phyloP scores from a whole-genome alignment of 2,888 invertebrate genomes.

The Aphodius granarius region DNA sequence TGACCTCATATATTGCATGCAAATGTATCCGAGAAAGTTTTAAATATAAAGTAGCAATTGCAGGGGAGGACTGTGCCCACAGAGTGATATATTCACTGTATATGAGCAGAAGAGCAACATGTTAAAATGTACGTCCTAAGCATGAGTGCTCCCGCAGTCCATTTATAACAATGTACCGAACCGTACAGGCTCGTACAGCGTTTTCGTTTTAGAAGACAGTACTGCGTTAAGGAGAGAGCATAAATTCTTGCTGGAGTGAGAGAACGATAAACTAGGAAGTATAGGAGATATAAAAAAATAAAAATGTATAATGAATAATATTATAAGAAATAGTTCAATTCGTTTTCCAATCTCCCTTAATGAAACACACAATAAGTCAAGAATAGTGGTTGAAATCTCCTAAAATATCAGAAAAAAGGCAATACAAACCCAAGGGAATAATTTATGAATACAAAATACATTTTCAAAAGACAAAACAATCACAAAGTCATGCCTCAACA shows the following conservation, averaged over 20 bases:
- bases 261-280: not conserved
- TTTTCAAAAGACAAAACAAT: too few relatives aligned
- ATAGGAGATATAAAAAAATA: not conserved
- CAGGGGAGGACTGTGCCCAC: not conserved
- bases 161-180: not conserved
- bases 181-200: too few relatives aligned
- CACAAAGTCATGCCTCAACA: too few relatives aligned
- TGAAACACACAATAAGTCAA: too few relatives aligned
- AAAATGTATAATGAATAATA: not conserved
- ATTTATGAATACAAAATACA: too few relatives aligned
- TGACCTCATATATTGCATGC: not conserved
- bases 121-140: not conserved
- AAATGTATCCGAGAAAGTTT: not conserved
- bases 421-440: too few relatives aligned
- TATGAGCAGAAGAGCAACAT: not conserved
- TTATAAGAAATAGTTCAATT: too few relatives aligned
- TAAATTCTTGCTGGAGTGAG: not conserved
- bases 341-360: too few relatives aligned
- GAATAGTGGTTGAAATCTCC: too few relatives aligned
- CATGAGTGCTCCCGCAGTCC: not conserved
- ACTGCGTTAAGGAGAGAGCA: not conserved
- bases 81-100: not conserved
- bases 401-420: too few relatives aligned
- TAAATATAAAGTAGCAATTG: not conserved
- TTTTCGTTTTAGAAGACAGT: not conserved